Conservation (phyloP, 2,888 invertebrate genomes). For the Apotomis betuletana region DNA sequence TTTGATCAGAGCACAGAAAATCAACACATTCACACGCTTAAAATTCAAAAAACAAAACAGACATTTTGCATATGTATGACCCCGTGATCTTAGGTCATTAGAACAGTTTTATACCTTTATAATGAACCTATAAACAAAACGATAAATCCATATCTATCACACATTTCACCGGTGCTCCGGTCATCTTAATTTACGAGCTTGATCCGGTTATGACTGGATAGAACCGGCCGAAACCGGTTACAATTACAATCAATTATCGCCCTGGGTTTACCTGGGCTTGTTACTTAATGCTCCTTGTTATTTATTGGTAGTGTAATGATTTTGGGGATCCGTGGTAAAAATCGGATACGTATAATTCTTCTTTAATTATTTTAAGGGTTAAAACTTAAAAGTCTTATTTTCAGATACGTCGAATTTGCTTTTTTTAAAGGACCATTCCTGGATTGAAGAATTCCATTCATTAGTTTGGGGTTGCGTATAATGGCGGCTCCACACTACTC, state of each 20-base stretch:
- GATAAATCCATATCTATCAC: slow-evolving; percentile 33
- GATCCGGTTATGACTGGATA: slow-evolving; percentile 31
- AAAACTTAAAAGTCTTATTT: no score
- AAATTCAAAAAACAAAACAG: slow-evolving; percentile 1
- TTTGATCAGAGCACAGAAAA: not conserved
- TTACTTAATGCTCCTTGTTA: slow-evolving; percentile 46
- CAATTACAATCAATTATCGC: slow-evolving; percentile 59
- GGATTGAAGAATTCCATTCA: no score
- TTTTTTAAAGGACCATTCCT: no score
- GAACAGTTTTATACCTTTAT: slow-evolving; percentile 26
- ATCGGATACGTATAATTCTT: not conserved
- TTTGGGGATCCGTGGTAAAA: not conserved
- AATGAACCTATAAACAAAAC: slow-evolving; percentile 36
- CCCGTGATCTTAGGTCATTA: slow-evolving; percentile 28
- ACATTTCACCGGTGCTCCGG: slow-evolving; percentile 46
- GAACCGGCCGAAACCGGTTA: slow-evolving; percentile 49
- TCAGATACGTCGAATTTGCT: no score
- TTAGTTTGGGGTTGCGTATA: no score
- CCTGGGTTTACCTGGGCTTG: slow-evolving; percentile 50
- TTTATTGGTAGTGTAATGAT: slow-evolving; percentile 57
- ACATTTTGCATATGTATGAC: slow-evolving; percentile 27
- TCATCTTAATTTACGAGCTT: slow-evolving; percentile 46
- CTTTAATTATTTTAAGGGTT: no score
- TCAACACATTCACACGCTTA: slow-evolving; percentile 6
- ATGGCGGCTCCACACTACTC: no score